phyloP scores from a whole-genome alignment of 37 sponge, comb jelly and placozoan genomes.

The Eunapius fragilis region DNA sequence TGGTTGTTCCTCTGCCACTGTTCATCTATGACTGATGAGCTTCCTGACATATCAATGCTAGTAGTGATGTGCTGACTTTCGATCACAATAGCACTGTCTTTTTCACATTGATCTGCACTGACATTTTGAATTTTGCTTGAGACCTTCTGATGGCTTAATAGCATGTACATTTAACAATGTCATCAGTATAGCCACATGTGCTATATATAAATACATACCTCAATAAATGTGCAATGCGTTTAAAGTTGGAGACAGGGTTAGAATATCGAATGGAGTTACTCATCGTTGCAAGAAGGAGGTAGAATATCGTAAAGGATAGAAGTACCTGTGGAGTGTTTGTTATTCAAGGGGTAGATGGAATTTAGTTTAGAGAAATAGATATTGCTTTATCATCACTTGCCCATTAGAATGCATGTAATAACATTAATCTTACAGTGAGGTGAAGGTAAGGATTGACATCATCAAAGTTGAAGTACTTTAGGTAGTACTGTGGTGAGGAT shows the following conservation, averaged over 20 bases:
- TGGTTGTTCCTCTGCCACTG: too few relatives aligned
- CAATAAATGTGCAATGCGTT: not conserved
- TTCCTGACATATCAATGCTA: too few relatives aligned
- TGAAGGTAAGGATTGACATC: conserved; percentile 57
- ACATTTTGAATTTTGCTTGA: not conserved
- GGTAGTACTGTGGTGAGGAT: conserved; percentile 38
- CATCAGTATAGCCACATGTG: not conserved
- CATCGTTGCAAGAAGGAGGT: conserved; percentile 3
- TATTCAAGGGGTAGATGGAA: not conserved
- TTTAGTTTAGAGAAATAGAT: not conserved
- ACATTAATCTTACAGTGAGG: conserved; percentile 31
- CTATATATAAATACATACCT: not conserved
- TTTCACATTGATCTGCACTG: not conserved
- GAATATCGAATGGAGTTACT: conserved; percentile 5
- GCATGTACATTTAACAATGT: not conserved
- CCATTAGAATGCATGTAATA: not conserved
- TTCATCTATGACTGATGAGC: too few relatives aligned
- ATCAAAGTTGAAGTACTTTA: conserved; percentile 49
- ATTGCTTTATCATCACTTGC: not conserved
- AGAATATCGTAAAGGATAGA: conserved; percentile 13
- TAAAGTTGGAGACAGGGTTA: conserved; percentile 1
- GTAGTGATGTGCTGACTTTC: too few relatives aligned
- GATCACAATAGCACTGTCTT: not conserved
- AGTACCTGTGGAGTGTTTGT: conserved; percentile 32
- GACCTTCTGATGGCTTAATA: too few relatives aligned